Conservation (phyloP, 2,113 vertebrate species). For the Etia nguti region DNA sequence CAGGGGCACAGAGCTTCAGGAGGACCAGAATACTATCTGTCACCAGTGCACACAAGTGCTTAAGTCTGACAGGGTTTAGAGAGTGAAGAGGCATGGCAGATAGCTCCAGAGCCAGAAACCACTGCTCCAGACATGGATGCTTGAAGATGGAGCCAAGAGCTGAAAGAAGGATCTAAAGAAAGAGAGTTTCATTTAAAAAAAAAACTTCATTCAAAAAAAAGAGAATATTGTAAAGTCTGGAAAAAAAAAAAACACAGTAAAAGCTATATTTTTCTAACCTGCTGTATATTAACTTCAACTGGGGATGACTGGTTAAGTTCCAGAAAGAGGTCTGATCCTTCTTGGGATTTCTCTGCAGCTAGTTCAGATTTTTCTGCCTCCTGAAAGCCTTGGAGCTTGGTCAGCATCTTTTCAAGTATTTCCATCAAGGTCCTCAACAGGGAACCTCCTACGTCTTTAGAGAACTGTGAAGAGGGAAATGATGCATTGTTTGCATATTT, state of each 20-base stretch:
- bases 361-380: background rate
- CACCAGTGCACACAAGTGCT: constrained; percentile 75
- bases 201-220: background rate
- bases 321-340: constrained; percentile 72
- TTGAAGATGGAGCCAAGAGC: constrained; percentile 75
- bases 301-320: constrained; percentile 53
- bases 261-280: constrained; percentile 35
- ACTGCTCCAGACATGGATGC: constrained; percentile 82
- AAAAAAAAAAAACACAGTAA: background rate
- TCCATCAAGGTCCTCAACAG: constrained; percentile 70
- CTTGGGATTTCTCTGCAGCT: background rate
- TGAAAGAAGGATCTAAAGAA: constrained; percentile 73
- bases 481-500: background rate
- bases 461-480: constrained; percentile 31
- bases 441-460: constrained; percentile 58
- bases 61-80: constrained; percentile 78
- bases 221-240: background rate
- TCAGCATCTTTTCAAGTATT: constrained; percentile 72
- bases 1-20: constrained; percentile 61
- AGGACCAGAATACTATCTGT: constrained; percentile 70
- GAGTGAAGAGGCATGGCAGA: constrained; percentile 72
- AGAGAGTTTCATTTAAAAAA: background rate
- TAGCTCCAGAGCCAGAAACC: constrained; percentile 87
- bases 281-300: constrained; percentile 35
- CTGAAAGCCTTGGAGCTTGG: constrained; percentile 51